Percentiles rank a stretch among this genome's conserved stretches.
phyloP scores from a whole-genome alignment of 2,113 vertebrate genomes.

The Beaufortia kweichowensis region DNA sequence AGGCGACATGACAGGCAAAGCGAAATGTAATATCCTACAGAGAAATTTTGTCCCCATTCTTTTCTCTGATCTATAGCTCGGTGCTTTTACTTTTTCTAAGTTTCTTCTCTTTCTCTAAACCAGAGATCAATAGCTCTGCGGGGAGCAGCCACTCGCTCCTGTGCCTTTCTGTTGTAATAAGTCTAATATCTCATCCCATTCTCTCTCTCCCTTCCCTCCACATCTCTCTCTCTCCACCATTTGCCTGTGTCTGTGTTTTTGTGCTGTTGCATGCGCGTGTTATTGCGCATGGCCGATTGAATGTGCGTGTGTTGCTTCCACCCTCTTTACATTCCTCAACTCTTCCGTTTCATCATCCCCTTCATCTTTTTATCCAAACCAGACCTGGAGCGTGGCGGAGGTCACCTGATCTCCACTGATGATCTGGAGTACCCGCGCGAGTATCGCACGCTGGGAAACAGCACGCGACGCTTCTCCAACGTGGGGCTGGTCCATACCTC shows the following conservation, averaged over 20 bases:
- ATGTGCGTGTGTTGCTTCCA: slow-evolving; percentile 38
- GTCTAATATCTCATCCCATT: slow-evolving; percentile 68
- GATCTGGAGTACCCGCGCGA: slow-evolving; percentile 97
- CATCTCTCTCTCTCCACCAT: slow-evolving; percentile 57
- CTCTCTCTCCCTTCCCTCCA: slow-evolving; percentile 61
- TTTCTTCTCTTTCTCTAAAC: slow-evolving; percentile 59
- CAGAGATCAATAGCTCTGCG: slow-evolving; percentile 70
- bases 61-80: slow-evolving; percentile 62
- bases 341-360: neutral
- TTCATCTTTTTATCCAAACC: neutral
- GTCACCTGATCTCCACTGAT: slow-evolving; percentile 97
- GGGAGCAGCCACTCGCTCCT: slow-evolving; percentile 47
- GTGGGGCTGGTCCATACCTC: slow-evolving; percentile 97
- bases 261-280: slow-evolving; percentile 21
- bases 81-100: slow-evolving; percentile 48
- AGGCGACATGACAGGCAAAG: slow-evolving; percentile 40
- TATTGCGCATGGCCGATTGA: slow-evolving; percentile 21
- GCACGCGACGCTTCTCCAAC: slow-evolving; percentile 95
- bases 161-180: slow-evolving; percentile 62
- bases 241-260: slow-evolving; percentile 37
- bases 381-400: slow-evolving; percentile 92
- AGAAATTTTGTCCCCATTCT: slow-evolving; percentile 51
- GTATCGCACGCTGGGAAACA: slow-evolving; percentile 91
- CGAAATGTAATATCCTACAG: slow-evolving; percentile 58
- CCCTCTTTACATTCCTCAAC: neutral